A percentile compares a stretch with the other conserved stretches of the same genome.
These are phyloP conservation scores for Pseudomugil tenellus DNA, from an alignment of 2,797 vertebrate genomes.

Conservation along the genomic window DNA sequence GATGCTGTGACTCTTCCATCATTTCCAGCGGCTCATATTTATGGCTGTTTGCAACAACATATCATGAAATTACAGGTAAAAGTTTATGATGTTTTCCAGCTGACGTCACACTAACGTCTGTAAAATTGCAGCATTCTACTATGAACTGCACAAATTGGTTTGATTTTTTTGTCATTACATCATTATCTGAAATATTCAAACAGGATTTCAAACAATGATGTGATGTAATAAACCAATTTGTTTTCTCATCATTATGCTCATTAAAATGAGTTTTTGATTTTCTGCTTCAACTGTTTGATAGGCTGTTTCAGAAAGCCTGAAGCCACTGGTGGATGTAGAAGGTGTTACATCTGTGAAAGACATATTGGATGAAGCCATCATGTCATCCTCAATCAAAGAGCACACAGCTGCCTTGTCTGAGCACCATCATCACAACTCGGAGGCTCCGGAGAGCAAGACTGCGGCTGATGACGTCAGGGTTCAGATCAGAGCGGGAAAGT, in stretches of 20 bases:
- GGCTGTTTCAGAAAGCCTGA: conserved; percentile 89
- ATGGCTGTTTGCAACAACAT: conserved; percentile 88
- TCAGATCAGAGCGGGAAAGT: conserved; percentile 94
- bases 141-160: conserved; percentile 4
- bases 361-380: conserved; percentile 60
- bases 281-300: conserved; percentile 54
- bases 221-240: no score
- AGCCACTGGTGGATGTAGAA: conserved; percentile 75
- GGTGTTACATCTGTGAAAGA: conserved; percentile 52
- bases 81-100: neutral
- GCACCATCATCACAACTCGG: conserved; percentile 31
- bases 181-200: neutral
- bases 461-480: conserved; percentile 88
- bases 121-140: neutral
- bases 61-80: conserved; percentile 91
- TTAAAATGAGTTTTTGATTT: neutral
- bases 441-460: conserved; percentile 69
- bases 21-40: conserved; percentile 80
- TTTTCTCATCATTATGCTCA: neutral
- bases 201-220: neutral
- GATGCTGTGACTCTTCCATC: conserved; percentile 79
- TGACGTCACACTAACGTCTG: neutral
- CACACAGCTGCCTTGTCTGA: conserved; percentile 65
- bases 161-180: neutral
- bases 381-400: conserved; percentile 57